Percentiles rank a stretch among this genome's conserved stretches.
Evolutionary conservation across 2,888 invertebrate species (phyloP).

Genomic region (Tigriopus californicus): DNA sequence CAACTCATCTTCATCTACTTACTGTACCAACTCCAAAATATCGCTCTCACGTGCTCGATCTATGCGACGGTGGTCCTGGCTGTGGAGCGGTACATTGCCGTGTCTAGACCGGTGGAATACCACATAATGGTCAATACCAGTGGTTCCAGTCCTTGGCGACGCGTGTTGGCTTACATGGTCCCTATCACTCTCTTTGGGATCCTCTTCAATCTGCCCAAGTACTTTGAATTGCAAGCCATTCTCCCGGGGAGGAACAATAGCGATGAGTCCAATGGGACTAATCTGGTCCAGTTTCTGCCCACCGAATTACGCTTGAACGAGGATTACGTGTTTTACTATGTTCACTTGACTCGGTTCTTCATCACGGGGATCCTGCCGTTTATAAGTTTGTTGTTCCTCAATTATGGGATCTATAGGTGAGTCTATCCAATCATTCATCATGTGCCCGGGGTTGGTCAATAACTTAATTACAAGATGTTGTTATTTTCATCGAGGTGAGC

Average conservation of each 20-base stretch:
- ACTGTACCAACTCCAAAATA: not conserved
- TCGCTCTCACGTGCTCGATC: not conserved
- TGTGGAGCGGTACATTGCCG: slow-evolving; percentile 6
- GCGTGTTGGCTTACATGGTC: slow-evolving; percentile 1
- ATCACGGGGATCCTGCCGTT: slow-evolving; percentile 9
- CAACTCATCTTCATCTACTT: slow-evolving; percentile 7
- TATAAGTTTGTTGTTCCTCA: not conserved
- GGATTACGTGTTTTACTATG: slow-evolving; percentile 12
- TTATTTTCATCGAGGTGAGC: too few species aligned
- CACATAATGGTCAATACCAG: slow-evolving; percentile 4
- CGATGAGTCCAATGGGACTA: not conserved
- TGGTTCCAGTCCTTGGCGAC: slow-evolving; percentile 2
- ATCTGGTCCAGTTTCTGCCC: not conserved
- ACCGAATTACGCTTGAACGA: slow-evolving; percentile 2
- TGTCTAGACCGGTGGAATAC: slow-evolving; percentile 9
- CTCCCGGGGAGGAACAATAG: not conserved
- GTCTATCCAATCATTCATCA: not conserved
- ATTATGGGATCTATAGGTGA: slow-evolving; percentile 12
- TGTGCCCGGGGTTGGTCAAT: too few species aligned
- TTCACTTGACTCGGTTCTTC: slow-evolving; percentile 1
- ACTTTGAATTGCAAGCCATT: slow-evolving; percentile 5
- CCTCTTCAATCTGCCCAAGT: slow-evolving; percentile 6
- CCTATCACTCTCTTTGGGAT: slow-evolving; percentile 1
- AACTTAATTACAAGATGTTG: too few species aligned
- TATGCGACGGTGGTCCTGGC: slow-evolving; percentile 1